phyloP scores from a whole-genome alignment of 2,113 vertebrate species.

The Conger conger region DNA sequence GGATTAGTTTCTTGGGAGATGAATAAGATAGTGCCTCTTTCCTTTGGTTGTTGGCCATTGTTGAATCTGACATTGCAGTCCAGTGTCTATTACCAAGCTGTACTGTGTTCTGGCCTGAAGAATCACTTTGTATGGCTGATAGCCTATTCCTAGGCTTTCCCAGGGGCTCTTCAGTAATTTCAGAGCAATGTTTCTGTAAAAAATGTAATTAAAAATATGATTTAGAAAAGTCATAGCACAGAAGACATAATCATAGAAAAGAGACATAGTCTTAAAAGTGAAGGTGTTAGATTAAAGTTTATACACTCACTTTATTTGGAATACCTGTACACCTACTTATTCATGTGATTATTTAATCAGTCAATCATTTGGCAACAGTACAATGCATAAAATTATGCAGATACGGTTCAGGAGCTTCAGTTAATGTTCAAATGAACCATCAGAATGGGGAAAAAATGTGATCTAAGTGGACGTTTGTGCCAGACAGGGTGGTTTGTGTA shows the following conservation, averaged over 20 bases:
- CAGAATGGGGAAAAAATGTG: too few species aligned
- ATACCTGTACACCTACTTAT: too few species aligned
- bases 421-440: too few species aligned
- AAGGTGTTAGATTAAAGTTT: background rate
- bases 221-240: background rate
- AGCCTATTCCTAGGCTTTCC: constrained; percentile 8
- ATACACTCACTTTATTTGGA: too few species aligned
- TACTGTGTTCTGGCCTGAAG: background rate
- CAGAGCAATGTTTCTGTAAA: constrained; percentile 34
- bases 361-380: too few species aligned
- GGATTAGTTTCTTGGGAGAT: background rate
- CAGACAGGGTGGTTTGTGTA: too few species aligned
- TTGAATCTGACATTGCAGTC: constrained; percentile 8
- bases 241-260: background rate
- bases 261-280: background rate
- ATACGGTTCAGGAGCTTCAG: too few species aligned
- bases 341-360: too few species aligned
- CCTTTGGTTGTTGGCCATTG: background rate
- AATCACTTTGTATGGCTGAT: constrained; percentile 24
- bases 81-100: constrained; percentile 4
- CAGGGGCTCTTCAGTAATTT: constrained; percentile 13
- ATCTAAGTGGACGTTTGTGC: too few species aligned
- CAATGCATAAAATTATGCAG: too few species aligned
- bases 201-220: constrained; percentile 2
- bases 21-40: background rate